These are phyloP conservation scores for Acanthoscelides obtectus DNA, from an alignment of 2,888 invertebrate species.

Conservation along the genomic window DNA sequence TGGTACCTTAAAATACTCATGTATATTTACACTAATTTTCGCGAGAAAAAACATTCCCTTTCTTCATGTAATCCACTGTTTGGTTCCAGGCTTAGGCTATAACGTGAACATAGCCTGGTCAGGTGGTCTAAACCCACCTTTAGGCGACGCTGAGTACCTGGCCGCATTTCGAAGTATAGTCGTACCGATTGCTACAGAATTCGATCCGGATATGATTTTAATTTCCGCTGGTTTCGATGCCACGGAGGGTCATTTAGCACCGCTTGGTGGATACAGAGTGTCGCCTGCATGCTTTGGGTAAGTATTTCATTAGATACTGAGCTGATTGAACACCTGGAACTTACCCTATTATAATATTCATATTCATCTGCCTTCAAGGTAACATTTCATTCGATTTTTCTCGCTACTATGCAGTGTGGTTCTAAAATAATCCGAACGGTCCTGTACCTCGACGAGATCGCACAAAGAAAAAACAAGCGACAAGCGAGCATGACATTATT, in stretches of 20 bases:
- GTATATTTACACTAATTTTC: too few relatives aligned
- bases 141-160: conserved; percentile 95
- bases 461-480: too few relatives aligned
- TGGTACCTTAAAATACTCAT: too few relatives aligned
- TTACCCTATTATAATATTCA: background rate
- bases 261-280: conserved; percentile 92
- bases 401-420: too few relatives aligned
- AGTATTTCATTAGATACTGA: too few relatives aligned
- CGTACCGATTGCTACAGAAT: conserved; percentile 91
- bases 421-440: too few relatives aligned
- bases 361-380: too few relatives aligned
- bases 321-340: background rate
- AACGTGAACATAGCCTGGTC: conserved; percentile 97
- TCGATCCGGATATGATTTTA: conserved; percentile 87
- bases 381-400: too few relatives aligned
- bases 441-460: too few relatives aligned
- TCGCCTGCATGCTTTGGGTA: conserved; percentile 94
- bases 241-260: conserved; percentile 89
- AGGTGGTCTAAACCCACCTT: conserved; percentile 81
- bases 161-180: conserved; percentile 92
- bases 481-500: too few relatives aligned
- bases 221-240: conserved; percentile 99
- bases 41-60: too few relatives aligned
- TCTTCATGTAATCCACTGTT: too few relatives aligned
- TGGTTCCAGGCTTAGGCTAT: conserved; percentile 23